Evolutionary conservation across 2,797 vertebrate genomes (phyloP).

Genomic region (Linurgus olivaceus): DNA sequence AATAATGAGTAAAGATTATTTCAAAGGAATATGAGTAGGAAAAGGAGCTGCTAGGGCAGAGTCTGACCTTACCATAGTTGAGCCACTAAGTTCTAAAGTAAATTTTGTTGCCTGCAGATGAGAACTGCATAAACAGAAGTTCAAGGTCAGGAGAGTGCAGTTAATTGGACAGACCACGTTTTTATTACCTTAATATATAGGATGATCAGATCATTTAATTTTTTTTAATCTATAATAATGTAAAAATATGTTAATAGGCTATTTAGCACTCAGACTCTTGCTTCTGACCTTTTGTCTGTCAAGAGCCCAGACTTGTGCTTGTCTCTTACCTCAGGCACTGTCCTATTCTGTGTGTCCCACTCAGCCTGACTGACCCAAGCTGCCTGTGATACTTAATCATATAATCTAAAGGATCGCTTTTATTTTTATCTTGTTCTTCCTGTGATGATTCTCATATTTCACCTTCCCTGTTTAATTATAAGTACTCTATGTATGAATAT

Average conservation of each 20-base stretch:
- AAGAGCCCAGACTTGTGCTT: neutral
- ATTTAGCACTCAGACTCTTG: conserved; percentile 34
- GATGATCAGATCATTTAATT: conserved; percentile 24
- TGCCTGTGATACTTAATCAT: neutral
- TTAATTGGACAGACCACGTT: neutral
- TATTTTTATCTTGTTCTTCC: neutral
- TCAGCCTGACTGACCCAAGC: neutral
- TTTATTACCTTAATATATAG: conserved; percentile 64
- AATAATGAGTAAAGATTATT: neutral
- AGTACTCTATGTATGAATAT: neutral
- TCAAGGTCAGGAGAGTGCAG: conserved; percentile 31
- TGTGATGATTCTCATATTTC: neutral
- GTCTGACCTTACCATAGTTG: neutral
- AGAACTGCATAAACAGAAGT: neutral
- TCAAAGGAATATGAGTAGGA: neutral
- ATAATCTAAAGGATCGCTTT: neutral
- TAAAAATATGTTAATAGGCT: conserved; percentile 53
- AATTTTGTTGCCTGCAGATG: neutral
- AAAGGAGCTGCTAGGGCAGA: neutral
- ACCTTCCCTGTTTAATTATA: neutral
- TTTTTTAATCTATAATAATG: neutral
- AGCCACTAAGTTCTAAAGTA: neutral
- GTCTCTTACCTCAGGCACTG: neutral
- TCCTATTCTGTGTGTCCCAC: neutral
- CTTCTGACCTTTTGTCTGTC: conserved; percentile 50